These are phyloP conservation scores for Tetrao urogallus DNA, from an alignment of 2,113 vertebrate species.

Conservation along the genomic window DNA sequence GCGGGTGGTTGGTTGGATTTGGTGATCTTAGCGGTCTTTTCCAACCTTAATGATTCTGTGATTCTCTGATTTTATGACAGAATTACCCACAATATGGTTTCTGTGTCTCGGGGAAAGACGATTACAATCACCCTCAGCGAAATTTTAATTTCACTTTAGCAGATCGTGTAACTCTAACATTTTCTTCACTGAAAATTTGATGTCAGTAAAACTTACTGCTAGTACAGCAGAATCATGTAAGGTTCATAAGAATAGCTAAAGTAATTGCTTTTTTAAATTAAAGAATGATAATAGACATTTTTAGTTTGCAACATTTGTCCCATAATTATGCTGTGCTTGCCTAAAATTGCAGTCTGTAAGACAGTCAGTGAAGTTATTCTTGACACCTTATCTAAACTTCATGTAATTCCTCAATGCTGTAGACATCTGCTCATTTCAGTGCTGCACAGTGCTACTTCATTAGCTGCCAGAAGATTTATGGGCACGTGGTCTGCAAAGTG, in stretches of 20 bases:
- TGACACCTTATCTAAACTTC: constrained; percentile 13
- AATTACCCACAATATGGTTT: not conserved
- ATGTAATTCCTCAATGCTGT: not conserved
- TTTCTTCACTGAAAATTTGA: not conserved
- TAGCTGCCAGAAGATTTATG: not conserved
- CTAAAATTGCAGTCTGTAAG: constrained; percentile 5
- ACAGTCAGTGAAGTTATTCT: constrained; percentile 7
- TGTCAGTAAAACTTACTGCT: not conserved
- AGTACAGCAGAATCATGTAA: not conserved
- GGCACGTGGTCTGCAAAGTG: not conserved
- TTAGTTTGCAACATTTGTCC: not conserved
- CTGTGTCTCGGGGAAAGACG: not conserved
- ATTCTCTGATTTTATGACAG: not conserved
- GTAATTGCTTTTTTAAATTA: not conserved
- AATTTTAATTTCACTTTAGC: not conserved
- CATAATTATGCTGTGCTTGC: constrained; percentile 5
- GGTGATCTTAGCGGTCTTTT: too few relatives aligned
- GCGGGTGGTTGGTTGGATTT: too few relatives aligned
- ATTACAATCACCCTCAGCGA: not conserved
- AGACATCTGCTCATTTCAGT: constrained; percentile 26
- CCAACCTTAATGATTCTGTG: too few relatives aligned
- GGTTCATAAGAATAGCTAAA: not conserved
- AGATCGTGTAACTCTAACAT: not conserved
- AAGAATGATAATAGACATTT: not conserved
- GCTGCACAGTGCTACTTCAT: not conserved